phyloP scores from a whole-genome alignment of 2,888 invertebrate species.

The Papilio demoleus region DNA sequence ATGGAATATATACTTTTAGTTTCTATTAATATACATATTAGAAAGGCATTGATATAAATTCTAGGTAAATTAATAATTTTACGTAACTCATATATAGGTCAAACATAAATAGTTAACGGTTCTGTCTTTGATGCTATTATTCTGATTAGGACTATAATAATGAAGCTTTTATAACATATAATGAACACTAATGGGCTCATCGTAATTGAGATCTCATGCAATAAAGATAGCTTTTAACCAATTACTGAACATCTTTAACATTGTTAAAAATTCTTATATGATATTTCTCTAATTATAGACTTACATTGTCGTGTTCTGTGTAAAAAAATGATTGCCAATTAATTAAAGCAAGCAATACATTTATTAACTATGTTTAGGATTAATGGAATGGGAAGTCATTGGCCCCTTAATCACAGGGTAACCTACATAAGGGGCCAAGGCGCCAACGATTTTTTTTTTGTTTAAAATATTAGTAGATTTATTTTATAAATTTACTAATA shows the following conservation, averaged over 20 bases:
- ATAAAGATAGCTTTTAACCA: constrained; percentile 33
- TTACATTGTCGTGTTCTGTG: background rate
- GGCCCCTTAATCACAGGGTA: too few species aligned
- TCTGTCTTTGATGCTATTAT: constrained; percentile 2
- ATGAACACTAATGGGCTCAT: constrained; percentile 16
- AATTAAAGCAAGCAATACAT: too few species aligned
- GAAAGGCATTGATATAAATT: background rate
- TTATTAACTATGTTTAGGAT: too few species aligned
- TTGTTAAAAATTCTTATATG: constrained; percentile 13
- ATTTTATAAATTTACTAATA: too few species aligned
- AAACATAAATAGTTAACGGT: too few species aligned
- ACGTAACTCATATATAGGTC: too few species aligned
- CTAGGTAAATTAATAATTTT: background rate
- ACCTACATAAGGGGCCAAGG: too few species aligned
- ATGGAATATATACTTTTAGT: background rate
- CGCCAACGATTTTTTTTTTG: too few species aligned
- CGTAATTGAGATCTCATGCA: constrained; percentile 16
- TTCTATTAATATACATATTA: background rate
- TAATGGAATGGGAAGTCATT: too few species aligned
- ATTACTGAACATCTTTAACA: constrained; percentile 25
- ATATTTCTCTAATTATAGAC: background rate
- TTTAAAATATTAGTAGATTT: too few species aligned
- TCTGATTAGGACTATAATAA: constrained; percentile 18
- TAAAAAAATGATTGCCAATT: background rate
- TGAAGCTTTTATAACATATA: constrained; percentile 4